Conservation (phyloP, 2,888 invertebrate species). For the Dinocampus coccinellae region DNA sequence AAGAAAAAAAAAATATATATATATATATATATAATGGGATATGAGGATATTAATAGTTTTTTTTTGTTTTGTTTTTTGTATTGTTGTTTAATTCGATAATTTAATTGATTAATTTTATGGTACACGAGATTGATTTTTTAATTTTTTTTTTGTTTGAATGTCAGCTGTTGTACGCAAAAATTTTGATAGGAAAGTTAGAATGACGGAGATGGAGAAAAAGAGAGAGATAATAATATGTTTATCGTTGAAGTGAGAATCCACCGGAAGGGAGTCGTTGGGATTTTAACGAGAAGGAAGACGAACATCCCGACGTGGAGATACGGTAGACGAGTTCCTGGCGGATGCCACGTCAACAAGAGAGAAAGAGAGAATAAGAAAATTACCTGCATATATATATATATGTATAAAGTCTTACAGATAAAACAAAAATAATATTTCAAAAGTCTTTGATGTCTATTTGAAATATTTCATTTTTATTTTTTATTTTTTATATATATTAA, state of each 20-base stretch:
- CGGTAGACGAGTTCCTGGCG: constrained; percentile 35
- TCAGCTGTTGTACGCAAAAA: neutral
- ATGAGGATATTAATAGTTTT: too few species aligned
- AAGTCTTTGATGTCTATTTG: neutral
- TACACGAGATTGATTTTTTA: neutral
- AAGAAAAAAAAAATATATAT: too few species aligned
- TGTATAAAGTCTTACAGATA: neutral
- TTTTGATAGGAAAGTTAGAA: neutral
- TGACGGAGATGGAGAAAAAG: neutral
- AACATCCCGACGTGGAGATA: constrained; percentile 37
- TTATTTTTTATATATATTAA: neutral
- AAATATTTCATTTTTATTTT: too few species aligned
- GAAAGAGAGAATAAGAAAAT: constrained; percentile 26
- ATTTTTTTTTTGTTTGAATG: neutral
- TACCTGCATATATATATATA: constrained; percentile 12
- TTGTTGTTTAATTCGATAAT: too few species aligned
- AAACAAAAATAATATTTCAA: neutral
- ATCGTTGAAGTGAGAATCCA: constrained; percentile 22
- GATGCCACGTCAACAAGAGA: constrained; percentile 28
- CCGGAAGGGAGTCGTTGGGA: constrained; percentile 40
- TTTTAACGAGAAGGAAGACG: constrained; percentile 40
- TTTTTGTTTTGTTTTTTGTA: too few species aligned
- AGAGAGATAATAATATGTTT: too few species aligned
- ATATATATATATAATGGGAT: too few species aligned
- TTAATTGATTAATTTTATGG: too few species aligned